Evolutionary conservation across 2,797 vertebrate species (phyloP), one percentile per base, ranked within the genome.

Genomic region (Micrastur ruficollis): DNA sequence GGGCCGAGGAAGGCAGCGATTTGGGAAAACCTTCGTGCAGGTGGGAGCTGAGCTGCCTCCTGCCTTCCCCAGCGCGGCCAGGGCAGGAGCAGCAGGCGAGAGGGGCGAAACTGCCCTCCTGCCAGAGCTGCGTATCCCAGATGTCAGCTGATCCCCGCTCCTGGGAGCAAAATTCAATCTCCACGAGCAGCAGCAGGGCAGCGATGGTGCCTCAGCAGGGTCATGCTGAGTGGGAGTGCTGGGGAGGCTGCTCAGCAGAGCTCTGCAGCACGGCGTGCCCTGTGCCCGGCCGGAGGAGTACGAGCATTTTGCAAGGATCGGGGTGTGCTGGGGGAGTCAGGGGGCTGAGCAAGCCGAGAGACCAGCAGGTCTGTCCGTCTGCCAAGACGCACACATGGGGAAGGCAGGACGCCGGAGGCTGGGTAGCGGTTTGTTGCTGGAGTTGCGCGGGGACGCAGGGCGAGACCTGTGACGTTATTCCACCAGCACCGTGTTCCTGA

Each of bases 391-490:
- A 3, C 1, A 21, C 1, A 3, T 3, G 36, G 56, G 40, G 53
- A 31, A 1, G 71, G 65, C 76, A 59, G 87, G 47, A 10, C 1
- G 6, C 22, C 3, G 2, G 12, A 12, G 40, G n/a, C 14, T 8
- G 75, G 80, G 58, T 53, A 5, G 71, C 1, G 12, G 23, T 38
- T 61, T 55, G 18, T 14, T 6, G 25, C 2, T 9, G 67, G 32
- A n/a, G 55, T 3, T 8, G 44, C 5, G n/a, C 0, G 3, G 65
- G 79, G 81, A 32, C 12, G 2, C 0, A 3, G 63, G 3, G 12
- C 3, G 12, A 52, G 56, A 58, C 11, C 11, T 2, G 49, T 4
- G 86, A 32, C 2, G 0, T 21, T 52, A n/a, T 62, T 74, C 47
- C 68, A 44, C 47, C 62, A 18, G 65, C 55, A 17, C 68, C 3